Percentiles rank a stretch among this genome's conserved stretches.
These are phyloP conservation scores for Paracentrotus lividus DNA, from an alignment of 53 echinoderm and acorn worm genomes.

Conservation along the genomic window DNA sequence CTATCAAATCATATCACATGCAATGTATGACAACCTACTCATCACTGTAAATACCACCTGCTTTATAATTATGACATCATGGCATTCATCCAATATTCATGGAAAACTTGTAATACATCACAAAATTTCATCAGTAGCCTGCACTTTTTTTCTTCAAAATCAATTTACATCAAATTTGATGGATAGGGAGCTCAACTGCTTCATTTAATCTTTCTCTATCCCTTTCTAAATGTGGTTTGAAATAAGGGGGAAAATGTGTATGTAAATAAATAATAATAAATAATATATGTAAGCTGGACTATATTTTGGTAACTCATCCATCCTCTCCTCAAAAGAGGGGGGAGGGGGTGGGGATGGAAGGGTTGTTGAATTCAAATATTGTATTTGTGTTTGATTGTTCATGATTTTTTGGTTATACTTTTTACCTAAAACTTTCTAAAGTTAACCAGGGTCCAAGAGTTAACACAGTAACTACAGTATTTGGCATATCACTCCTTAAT, in stretches of 20 bases:
- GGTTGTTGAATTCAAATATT: background rate
- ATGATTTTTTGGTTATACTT: background rate
- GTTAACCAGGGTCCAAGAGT: background rate
- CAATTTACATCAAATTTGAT: background rate
- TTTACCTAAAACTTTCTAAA: background rate
- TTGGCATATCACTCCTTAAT: background rate
- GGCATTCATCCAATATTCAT: background rate
- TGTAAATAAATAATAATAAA: background rate
- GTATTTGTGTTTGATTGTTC: background rate
- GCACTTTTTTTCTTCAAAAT: constrained; percentile 6
- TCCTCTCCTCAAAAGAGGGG: background rate
- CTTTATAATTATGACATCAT: background rate
- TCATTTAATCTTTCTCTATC: background rate
- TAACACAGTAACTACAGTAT: background rate
- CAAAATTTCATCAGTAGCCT: background rate
- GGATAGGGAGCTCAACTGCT: background rate
- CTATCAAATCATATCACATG: background rate
- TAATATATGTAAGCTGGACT: too few relatives aligned
- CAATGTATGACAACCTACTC: background rate
- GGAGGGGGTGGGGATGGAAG: background rate
- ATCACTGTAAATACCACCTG: background rate
- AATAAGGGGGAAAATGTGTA: background rate
- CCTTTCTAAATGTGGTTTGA: background rate
- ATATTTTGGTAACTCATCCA: background rate
- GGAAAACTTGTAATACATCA: background rate